A percentile compares a stretch with the other conserved stretches of the same genome.
Evolutionary conservation across 2,888 invertebrate species (phyloP).

Genomic region (Phaedon cochleariae): DNA sequence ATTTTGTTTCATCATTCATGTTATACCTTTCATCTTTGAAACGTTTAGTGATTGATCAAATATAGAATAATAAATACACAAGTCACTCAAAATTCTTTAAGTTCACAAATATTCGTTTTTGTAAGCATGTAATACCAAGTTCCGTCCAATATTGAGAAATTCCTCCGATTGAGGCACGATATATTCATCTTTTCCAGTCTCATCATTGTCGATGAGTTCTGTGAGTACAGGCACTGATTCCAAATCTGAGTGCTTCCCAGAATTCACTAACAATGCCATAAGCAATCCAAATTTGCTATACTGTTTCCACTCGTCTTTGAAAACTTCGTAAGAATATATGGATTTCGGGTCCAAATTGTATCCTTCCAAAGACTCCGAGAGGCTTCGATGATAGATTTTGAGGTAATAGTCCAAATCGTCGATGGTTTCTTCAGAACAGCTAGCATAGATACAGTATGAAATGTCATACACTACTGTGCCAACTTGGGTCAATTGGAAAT

Average conservation of each 20-base stretch:
- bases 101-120: neutral
- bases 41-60: no score
- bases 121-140: neutral
- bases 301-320: slow-evolving; percentile 46
- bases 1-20: no score
- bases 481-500: slow-evolving; percentile 12
- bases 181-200: no score
- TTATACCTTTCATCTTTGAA: no score
- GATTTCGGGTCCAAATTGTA: slow-evolving; percentile 46
- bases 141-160: neutral
- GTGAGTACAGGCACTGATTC: neutral
- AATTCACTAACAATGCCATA: slow-evolving; percentile 25
- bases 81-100: neutral
- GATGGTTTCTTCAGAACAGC: neutral
- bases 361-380: slow-evolving; percentile 43
- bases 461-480: slow-evolving; percentile 3
- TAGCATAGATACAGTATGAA: slow-evolving; percentile 13
- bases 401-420: slow-evolving; percentile 15
- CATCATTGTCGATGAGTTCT: neutral
- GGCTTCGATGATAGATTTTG: slow-evolving; percentile 34
- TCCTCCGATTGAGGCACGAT: neutral
- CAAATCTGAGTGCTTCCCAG: neutral
- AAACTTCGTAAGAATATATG: slow-evolving; percentile 48
- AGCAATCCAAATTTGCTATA: slow-evolving; percentile 42
- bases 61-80: no score